phyloP scores from a whole-genome alignment of 2,113 vertebrate genomes.

The Crypturellus undulatus region DNA sequence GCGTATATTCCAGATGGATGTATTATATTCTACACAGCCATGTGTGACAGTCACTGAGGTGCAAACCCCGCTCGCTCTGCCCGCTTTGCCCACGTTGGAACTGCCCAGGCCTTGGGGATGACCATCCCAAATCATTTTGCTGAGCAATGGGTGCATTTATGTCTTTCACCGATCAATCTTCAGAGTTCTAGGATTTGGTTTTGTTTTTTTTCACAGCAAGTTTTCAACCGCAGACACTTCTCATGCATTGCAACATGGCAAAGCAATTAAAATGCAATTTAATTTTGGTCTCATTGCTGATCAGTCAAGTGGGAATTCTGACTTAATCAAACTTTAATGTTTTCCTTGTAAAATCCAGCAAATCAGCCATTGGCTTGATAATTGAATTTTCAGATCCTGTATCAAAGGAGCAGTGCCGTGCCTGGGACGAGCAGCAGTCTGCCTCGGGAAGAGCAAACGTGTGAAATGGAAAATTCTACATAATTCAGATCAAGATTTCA shows the following conservation, averaged over 20 bases:
- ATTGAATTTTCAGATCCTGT: slow-evolving; percentile 75
- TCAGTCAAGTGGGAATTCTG: slow-evolving; percentile 70
- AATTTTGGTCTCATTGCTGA: slow-evolving; percentile 49
- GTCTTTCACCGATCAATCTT: slow-evolving; percentile 2
- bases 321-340: slow-evolving; percentile 77
- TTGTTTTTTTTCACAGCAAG: neutral
- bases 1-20: neutral
- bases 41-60: too few species aligned
- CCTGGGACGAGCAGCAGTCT: slow-evolving; percentile 57
- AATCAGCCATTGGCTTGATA: slow-evolving; percentile 75
- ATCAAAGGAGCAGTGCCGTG: slow-evolving; percentile 63
- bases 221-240: slow-evolving; percentile 44
- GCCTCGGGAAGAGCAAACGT: slow-evolving; percentile 64
- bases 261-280: slow-evolving; percentile 54
- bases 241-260: slow-evolving; percentile 30
- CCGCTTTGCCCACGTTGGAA: neutral
- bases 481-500: slow-evolving; percentile 56
- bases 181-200: neutral
- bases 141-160: neutral
- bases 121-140: neutral
- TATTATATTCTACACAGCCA: too few species aligned
- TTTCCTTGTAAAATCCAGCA: slow-evolving; percentile 69
- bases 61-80: neutral
- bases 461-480: slow-evolving; percentile 55
- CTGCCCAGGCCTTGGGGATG: neutral